Conservation (phyloP, 1,140 invertebrate species). For the Zaprionus tsacasi region DNA sequence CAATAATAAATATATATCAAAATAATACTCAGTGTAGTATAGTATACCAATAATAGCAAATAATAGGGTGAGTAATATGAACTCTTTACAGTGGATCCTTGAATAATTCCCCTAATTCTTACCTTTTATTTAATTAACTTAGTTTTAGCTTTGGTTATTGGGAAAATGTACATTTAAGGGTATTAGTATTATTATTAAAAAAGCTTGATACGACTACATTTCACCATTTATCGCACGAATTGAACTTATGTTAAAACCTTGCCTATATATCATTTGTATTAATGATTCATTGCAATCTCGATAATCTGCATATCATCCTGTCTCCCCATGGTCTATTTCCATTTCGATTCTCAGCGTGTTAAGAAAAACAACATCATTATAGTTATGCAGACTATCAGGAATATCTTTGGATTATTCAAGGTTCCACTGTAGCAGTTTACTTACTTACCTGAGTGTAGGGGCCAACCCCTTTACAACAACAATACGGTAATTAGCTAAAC, state of each 20-base stretch:
- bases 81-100: slow-evolving; percentile 42
- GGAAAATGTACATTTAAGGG: neutral
- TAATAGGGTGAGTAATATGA: slow-evolving; percentile 18
- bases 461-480: slow-evolving; percentile 17
- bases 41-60: slow-evolving; percentile 26
- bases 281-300: neutral
- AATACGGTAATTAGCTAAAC: slow-evolving; percentile 30
- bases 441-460: slow-evolving; percentile 38
- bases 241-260: neutral
- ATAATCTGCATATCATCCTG: neutral
- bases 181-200: neutral
- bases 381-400: neutral
- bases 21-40: slow-evolving; percentile 41
- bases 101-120: slow-evolving; percentile 28
- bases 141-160: neutral
- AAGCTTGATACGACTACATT: neutral
- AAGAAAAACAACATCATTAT: slow-evolving; percentile 20
- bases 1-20: slow-evolving; percentile 29
- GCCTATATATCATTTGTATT: neutral
- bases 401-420: slow-evolving; percentile 32
- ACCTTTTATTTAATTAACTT: slow-evolving; percentile 1
- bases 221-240: neutral
- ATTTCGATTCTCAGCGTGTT: neutral
- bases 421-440: slow-evolving; percentile 27
- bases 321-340: neutral